Conservation (phyloP, 53 echinoderm and acorn worm species). For the Stichopus horrens region DNA sequence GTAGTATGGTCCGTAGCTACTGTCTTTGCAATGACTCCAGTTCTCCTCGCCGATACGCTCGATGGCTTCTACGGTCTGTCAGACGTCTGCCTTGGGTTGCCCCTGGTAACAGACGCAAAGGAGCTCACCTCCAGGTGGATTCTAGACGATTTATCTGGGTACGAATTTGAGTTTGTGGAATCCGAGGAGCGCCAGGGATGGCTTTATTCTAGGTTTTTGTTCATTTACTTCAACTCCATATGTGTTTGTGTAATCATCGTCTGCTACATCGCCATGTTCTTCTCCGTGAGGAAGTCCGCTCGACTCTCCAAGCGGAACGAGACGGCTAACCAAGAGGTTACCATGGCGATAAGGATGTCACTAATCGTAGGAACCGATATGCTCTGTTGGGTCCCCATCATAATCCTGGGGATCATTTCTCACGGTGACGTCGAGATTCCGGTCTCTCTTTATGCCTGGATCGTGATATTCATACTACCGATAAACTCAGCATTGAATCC, state of each 20-base stretch:
- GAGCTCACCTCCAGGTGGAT: slow-evolving; percentile 43
- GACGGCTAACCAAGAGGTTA: slow-evolving; percentile 49
- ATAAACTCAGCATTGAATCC: slow-evolving; percentile 74
- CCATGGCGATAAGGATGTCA: slow-evolving; percentile 67
- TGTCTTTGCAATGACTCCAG: slow-evolving; percentile 52
- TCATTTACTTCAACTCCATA: slow-evolving; percentile 57
- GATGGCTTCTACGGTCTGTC: slow-evolving; percentile 67
- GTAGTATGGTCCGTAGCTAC: slow-evolving; percentile 50
- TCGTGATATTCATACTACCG: slow-evolving; percentile 66
- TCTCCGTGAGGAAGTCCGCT: slow-evolving; percentile 52
- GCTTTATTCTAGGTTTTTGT: slow-evolving; percentile 60
- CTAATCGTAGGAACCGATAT: slow-evolving; percentile 72
- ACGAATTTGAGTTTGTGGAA: background rate
- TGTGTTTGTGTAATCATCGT: slow-evolving; percentile 53
- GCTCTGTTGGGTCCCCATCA: slow-evolving; percentile 68
- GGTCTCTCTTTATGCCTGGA: slow-evolving; percentile 64
- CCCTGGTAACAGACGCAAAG: slow-evolving; percentile 62
- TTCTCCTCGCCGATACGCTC: slow-evolving; percentile 34
- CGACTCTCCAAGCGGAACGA: slow-evolving; percentile 42
- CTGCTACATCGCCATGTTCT: slow-evolving; percentile 58
- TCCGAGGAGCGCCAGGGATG: slow-evolving; percentile 52
- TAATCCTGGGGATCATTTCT: slow-evolving; percentile 63
- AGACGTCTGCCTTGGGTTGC: slow-evolving; percentile 69
- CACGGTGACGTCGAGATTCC: slow-evolving; percentile 56
- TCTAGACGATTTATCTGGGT: slow-evolving; percentile 17